A percentile compares a stretch with the other conserved stretches of the same genome.
Evolutionary conservation across 2,113 vertebrate species (phyloP).

Genomic region (Accipiter cooperii): DNA sequence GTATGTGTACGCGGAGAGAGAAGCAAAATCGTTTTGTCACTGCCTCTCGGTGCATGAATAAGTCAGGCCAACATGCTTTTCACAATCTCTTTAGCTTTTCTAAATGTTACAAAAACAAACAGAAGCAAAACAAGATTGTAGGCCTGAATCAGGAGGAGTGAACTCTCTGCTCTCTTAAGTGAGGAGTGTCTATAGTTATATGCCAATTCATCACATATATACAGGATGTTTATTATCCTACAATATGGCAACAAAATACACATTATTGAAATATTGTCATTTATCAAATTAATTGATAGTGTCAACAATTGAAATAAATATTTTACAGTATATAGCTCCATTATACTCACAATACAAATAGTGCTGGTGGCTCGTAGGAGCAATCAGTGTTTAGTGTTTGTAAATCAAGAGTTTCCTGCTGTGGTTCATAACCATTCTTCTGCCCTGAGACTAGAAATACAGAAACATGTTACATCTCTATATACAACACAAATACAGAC

Average conservation of each 20-base stretch:
- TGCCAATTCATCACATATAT: background rate
- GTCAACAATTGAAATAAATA: background rate
- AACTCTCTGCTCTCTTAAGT: background rate
- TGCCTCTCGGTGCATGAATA: background rate
- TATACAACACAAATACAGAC: background rate
- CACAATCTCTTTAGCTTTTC: background rate
- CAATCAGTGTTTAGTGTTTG: background rate
- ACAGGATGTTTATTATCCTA: background rate
- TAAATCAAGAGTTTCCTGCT: background rate
- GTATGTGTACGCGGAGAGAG: background rate
- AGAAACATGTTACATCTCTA: background rate
- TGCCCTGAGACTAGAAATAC: background rate
- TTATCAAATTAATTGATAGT: background rate
- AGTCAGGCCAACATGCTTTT: background rate
- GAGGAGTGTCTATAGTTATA: background rate
- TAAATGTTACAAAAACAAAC: background rate
- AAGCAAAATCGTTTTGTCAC: background rate
- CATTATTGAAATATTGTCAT: background rate
- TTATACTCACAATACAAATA: background rate
- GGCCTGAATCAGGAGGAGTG: background rate
- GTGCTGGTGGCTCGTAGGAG: background rate
- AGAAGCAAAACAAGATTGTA: background rate
- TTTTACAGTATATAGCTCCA: background rate
- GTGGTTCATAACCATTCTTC: background rate
- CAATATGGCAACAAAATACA: background rate